These are phyloP conservation scores for Netelia fuscicornis DNA, from an alignment of 2,888 invertebrate genomes.

Conservation along the genomic window DNA sequence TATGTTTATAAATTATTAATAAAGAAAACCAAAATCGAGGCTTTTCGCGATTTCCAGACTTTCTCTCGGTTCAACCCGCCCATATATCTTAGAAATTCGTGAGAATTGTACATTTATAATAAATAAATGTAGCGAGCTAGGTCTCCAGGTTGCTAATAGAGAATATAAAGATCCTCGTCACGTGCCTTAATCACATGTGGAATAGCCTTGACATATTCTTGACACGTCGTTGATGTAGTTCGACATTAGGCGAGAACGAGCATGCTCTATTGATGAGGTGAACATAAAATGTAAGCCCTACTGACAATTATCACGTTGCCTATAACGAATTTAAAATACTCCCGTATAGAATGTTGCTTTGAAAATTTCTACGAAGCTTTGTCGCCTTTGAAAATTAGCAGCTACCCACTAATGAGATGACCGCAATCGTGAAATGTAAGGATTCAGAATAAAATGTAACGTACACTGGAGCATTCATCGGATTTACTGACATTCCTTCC, in stretches of 20 bases:
- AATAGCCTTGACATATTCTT: conserved; percentile 46
- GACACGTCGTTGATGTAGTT: conserved; percentile 39
- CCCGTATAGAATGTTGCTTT: conserved; percentile 25
- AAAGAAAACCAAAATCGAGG: too few species aligned
- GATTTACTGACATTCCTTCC: neutral
- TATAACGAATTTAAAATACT: conserved; percentile 43
- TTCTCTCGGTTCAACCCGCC: too few species aligned
- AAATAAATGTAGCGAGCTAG: conserved; percentile 15
- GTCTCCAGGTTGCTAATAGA: conserved; percentile 32
- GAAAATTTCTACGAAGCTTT: conserved; percentile 5
- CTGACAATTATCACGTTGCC: conserved; percentile 54
- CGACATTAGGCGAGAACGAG: conserved; percentile 30
- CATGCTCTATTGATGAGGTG: conserved; percentile 6
- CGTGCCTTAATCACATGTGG: conserved; percentile 33
- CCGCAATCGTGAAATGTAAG: conserved; percentile 45
- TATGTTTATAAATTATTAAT: too few species aligned
- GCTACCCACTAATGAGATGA: conserved; percentile 50
- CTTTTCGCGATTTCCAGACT: too few species aligned
- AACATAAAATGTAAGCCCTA: conserved; percentile 27
- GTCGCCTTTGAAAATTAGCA: conserved; percentile 57
- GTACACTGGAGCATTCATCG: neutral
- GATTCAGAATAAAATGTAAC: neutral
- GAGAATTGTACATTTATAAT: neutral
- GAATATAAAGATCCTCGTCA: conserved; percentile 15
- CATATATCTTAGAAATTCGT: too few species aligned